Evolutionary conservation across 2,113 vertebrate species (phyloP).

Genomic region (Cryptoleucopteryx plumbea): DNA sequence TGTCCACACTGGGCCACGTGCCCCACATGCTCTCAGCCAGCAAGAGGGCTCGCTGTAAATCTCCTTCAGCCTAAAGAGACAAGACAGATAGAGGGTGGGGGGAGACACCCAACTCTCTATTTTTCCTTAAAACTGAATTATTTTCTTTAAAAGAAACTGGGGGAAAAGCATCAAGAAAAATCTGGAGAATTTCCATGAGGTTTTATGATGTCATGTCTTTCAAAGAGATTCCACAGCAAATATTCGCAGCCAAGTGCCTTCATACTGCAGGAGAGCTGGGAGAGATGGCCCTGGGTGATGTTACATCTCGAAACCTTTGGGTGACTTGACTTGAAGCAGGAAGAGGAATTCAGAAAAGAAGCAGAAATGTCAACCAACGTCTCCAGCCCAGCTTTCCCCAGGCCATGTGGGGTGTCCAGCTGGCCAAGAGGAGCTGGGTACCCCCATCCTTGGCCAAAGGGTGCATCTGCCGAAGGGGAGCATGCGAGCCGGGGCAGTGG

Average conservation of each 20-base stretch:
- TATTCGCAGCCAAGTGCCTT: not conserved
- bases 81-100: not conserved
- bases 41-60: not conserved
- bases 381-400: not conserved
- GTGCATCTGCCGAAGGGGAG: not conserved
- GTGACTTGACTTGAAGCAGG: not conserved
- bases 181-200: not conserved
- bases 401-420: not conserved
- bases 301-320: not conserved
- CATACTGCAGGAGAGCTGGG: not conserved
- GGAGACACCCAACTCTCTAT: not conserved
- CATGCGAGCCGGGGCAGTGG: rapidly evolving
- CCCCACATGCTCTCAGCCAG: not conserved
- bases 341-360: not conserved
- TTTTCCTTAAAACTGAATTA: not conserved
- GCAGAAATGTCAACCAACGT: not conserved
- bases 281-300: not conserved
- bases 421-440: not conserved
- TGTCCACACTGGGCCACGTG: not conserved
- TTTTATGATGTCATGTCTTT: not conserved
- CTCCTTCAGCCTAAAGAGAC: not conserved
- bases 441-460: not conserved
- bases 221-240: not conserved
- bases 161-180: not conserved
- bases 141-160: not conserved